Evolutionary conservation across 1,140 invertebrate genomes (phyloP).

Genomic region (Aphis gossypii): DNA sequence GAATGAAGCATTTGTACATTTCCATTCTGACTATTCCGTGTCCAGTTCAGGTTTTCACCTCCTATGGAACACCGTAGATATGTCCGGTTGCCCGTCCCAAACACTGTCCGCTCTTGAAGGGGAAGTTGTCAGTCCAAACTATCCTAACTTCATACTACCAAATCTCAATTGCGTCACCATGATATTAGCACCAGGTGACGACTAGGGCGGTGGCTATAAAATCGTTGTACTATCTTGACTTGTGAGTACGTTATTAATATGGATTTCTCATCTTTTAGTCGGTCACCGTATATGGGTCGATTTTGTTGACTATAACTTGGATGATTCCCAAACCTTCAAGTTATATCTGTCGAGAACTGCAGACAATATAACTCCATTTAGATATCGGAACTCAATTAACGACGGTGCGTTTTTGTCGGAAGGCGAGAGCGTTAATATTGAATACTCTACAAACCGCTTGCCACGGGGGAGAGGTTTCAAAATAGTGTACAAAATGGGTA

Average conservation of each 20-base stretch:
- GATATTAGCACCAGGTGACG: constrained; percentile 70
- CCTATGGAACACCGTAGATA: constrained; percentile 73
- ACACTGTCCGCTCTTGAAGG: constrained; percentile 72
- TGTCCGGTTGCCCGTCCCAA: constrained; percentile 72
- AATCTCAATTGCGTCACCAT: constrained; percentile 73
- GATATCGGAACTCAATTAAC: constrained; percentile 65
- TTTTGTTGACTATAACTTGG: constrained; percentile 69
- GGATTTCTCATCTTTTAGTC: constrained; percentile 61
- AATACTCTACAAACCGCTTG: constrained; percentile 68
- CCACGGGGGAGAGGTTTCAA: constrained; percentile 70
- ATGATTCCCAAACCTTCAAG: constrained; percentile 59
- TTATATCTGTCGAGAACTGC: neutral
- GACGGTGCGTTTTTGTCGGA: constrained; percentile 71
- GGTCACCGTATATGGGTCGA: constrained; percentile 73
- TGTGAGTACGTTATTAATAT: neutral
- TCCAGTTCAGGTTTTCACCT: constrained; percentile 72
- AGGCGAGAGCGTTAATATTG: constrained; percentile 68
- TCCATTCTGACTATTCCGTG: constrained; percentile 77
- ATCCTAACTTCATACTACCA: constrained; percentile 72
- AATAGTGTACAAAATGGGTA: constrained; percentile 71
- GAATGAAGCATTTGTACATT: constrained; percentile 70
- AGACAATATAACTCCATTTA: constrained; percentile 65
- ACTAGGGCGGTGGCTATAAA: neutral
- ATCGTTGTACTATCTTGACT: neutral
- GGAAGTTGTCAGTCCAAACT: constrained; percentile 71